phyloP scores from a whole-genome alignment of 1,140 invertebrate genomes.

The Eciton burchellii region DNA sequence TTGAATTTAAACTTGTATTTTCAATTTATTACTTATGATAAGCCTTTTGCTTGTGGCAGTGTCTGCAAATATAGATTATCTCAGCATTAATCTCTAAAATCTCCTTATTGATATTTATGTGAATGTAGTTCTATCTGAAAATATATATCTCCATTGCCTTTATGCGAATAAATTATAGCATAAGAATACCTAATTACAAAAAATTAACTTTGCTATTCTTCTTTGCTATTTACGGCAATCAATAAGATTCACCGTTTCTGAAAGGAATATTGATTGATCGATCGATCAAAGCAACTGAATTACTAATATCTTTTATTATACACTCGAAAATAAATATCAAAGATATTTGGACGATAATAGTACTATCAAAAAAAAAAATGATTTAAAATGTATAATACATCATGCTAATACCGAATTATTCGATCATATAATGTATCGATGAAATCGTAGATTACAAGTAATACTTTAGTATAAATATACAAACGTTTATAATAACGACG shows the following conservation, averaged over 20 bases:
- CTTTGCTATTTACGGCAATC: constrained; percentile 13
- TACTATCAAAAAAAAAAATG: background rate
- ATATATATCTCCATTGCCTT: constrained; percentile 45
- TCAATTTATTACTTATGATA: constrained; percentile 79
- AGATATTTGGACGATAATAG: background rate
- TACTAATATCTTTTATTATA: constrained; percentile 8
- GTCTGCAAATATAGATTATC: constrained; percentile 76
- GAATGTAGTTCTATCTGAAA: constrained; percentile 34
- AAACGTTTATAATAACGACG: constrained; percentile 21
- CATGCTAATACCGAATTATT: constrained; percentile 1
- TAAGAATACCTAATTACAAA: constrained; percentile 62
- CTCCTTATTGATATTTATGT: constrained; percentile 4
- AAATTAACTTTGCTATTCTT: constrained; percentile 36
- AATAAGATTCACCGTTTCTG: constrained; percentile 5
- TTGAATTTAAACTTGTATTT: constrained; percentile 63
- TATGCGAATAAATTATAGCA: constrained; percentile 65
- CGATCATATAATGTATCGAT: constrained; percentile 13
- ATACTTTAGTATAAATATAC: constrained; percentile 24
- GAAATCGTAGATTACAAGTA: constrained; percentile 6
- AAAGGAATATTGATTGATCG: constrained; percentile 6
- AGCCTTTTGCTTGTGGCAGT: constrained; percentile 82
- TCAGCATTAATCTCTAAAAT: background rate
- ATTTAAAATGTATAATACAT: background rate
- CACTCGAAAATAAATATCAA: background rate
- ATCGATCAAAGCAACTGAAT: constrained; percentile 30